Evolutionary conservation across 2,113 vertebrate species (phyloP).

Genomic region (Sander lucioperca): DNA sequence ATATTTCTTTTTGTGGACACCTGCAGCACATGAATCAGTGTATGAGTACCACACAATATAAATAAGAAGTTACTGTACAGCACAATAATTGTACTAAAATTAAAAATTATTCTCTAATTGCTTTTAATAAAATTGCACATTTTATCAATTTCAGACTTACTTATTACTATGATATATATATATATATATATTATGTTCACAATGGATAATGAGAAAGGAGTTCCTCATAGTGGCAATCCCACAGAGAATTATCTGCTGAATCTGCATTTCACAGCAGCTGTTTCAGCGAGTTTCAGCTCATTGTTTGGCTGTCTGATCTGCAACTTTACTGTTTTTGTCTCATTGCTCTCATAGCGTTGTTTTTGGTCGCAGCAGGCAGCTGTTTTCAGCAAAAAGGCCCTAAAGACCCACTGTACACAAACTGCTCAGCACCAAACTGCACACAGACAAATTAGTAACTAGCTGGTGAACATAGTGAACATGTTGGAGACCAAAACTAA

Average conservation of each 20-base stretch:
- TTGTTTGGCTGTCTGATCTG: background rate
- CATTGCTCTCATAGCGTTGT: no score
- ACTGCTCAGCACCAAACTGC: background rate
- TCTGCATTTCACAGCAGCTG: background rate
- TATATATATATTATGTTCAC: background rate
- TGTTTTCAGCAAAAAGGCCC: background rate
- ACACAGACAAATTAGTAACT: background rate
- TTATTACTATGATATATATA: background rate
- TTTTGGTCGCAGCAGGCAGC: no score
- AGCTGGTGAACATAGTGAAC: background rate
- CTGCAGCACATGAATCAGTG: background rate
- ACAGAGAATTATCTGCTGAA: background rate
- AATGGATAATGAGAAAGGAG: background rate
- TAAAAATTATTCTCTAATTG: background rate
- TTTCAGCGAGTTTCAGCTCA: background rate
- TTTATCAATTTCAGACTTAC: background rate
- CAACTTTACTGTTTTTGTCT: no score
- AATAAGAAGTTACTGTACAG: background rate
- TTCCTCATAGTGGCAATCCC: background rate
- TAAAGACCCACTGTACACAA: background rate
- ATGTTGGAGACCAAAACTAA: constrained; percentile 9
- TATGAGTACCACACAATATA: background rate
- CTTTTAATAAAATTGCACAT: background rate
- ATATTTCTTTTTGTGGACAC: background rate
- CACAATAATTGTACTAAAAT: background rate